Base-by-base conservation (phyloP, 2,888 invertebrate genomes). In the Operophtera brumata region DNA sequence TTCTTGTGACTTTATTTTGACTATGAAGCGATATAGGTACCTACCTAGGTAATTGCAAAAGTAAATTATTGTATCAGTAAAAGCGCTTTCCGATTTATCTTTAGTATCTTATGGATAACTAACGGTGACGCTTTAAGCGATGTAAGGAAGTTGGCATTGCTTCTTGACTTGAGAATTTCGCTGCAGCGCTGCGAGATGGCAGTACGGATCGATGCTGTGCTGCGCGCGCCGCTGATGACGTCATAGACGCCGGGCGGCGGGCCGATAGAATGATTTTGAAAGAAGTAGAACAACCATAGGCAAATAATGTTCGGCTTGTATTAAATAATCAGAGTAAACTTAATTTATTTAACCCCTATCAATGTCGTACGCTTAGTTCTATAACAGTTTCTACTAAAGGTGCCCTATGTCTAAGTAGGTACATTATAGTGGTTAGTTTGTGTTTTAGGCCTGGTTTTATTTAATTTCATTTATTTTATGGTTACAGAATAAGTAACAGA, bases 151-250 rank as follows among this genome's bases (percentile, higher is more conserved):
- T 52, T 42, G 48, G 44, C 47, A 45, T 45, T 56, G 41, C 34
- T 44, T 48, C 43, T 47, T 63, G 70, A 70, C 69, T 62, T 67
- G 67, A 65, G 64, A 65, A 55, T 64, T 67, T 65, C 66, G 80
- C 79, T 87, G 76, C 78, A 85, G 81, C 82, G 75, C 81, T 82
- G 74, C 62, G 71, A 72, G 74, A 73, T 69, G 66, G 71, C 59
- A 65, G 68, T 64, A 61, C 65, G 75, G 83, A 89, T 89, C 89
- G 86, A 89, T 89, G 78, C 67, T 70, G 58, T 46, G 61, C 52
- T 87, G 89, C 89, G 89, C 88, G 89, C 89, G 88, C 87, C 75
- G 67, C 51, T 43, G 47, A 67, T 88, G 89, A 89, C 88, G 89
- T 89, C 88, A 89, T 71, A 72, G 76, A 70, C 76, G 77, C 75